Evolutionary conservation across 2,113 vertebrate genomes (phyloP), one percentile per base, ranked within the genome.

Genomic region (Coreoperca whiteheadi): DNA sequence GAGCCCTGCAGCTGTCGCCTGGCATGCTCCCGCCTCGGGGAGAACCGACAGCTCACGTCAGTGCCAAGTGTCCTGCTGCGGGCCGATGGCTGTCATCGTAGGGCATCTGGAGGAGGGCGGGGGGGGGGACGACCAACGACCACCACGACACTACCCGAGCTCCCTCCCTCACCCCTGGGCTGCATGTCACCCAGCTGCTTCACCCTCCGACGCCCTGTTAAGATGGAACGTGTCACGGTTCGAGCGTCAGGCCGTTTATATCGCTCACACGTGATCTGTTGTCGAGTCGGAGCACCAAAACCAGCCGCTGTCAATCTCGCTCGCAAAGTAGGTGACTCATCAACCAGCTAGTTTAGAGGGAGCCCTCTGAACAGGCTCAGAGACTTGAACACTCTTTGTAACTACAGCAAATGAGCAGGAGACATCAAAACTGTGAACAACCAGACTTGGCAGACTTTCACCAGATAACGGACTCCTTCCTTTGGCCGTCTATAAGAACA

Each of bases 1-100:
- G 92, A 93, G 83, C 91, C 92, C 82, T 94, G 96, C 96, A 97
- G 96, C 96, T 97, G 96, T 96, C 89, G 91, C 93, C 91, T 96
- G 96, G 96, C 96, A 97, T 96, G 91, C 96, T 97, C 93, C 96
- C 72, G 93, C 94, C 94, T 95, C 92, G 70, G 89, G 91, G 94
- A 96, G 91, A 94, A 96, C 96, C 93, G 91, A 95, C 95, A 96
- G 94, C 90, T 96, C 94, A 93, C 94, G 94, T 96, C 95, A 94
- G 89, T 95, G 95, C 95, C 93, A 95, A 96, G 92, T 69, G 94
- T 95, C 94, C 94, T 94, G 94, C 91, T 93, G 93, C 75, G 90
- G 90, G 92, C 90, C 84, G 90, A 87, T 85, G 92, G 94, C n/a
- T 93, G 87, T 93, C 88, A 89, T 86, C 84, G 0, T 48, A 79